Base-by-base conservation (phyloP, 2,888 invertebrate species). In the Ochropacha duplaris region DNA sequence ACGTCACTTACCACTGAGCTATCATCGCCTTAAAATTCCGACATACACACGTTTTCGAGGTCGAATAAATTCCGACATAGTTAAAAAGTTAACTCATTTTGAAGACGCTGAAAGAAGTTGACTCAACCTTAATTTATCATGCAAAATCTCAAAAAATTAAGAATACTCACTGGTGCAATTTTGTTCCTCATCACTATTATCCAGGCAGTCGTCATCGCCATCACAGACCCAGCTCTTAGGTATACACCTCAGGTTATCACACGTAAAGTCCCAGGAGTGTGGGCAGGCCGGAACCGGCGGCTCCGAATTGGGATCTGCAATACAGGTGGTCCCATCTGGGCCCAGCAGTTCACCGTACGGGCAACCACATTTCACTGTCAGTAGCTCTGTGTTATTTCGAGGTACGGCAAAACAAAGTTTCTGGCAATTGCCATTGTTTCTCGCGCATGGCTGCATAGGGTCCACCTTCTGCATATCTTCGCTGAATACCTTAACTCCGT, bases 171-270 rank as follows among this genome's bases (percentile, higher is more conserved):
- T 97, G 57, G 98, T 98, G 83, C 99, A 99, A 76, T 98, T 98
- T 80, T 97, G 97, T 87, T 97, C 96, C 85, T 99, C 99, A 79
- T 99, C 99, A 57, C 98, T 98, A 88, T 98, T 97, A 80, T 99
- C 99, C 72, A 98, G 90, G 76, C 99, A 99, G 81, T 99, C 99
- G 78, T 99, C 97, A 74, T 99, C 99, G 0, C 98, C 98, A 81
- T 99, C 98, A 82, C 99, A 99, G 1, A 98, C 96, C 98, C 98
- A 99, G 9, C 97, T 96, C 81, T 97, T 97, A 0, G 98, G 98
- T 55, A 98, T 97, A 79, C 98, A 98, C 28, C 97, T 90, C 80
- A 98, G 97, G 85, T 98, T 98, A 72, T 96, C 95, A 82, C 99
- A 99, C 0, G 98, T 98, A 82, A 99, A 99, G 89, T 98, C 97